phyloP scores from a whole-genome alignment of 1,140 invertebrate genomes.

The Neuroterus valhalla region DNA sequence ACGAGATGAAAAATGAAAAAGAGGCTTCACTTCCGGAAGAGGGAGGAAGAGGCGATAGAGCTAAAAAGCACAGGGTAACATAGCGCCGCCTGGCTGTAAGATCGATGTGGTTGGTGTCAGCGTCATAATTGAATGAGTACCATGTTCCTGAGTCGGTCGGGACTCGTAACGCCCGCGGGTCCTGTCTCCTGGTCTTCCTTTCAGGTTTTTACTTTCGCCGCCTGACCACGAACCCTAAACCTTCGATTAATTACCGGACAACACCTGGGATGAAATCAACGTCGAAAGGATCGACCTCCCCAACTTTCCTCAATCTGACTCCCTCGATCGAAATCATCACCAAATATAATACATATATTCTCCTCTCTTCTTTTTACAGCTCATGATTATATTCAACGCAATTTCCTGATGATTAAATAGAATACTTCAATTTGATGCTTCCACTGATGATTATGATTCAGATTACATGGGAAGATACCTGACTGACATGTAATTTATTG shows the following conservation, averaged over 20 bases:
- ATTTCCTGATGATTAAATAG: too few relatives aligned
- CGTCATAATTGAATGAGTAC: slow-evolving; percentile 73
- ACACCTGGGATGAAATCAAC: slow-evolving; percentile 60
- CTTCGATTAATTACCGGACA: slow-evolving; percentile 70
- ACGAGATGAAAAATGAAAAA: not conserved
- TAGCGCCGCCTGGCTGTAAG: slow-evolving; percentile 47
- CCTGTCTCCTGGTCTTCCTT: slow-evolving; percentile 61
- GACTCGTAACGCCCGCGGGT: slow-evolving; percentile 55
- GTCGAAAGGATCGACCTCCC: slow-evolving; percentile 24
- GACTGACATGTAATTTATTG: too few relatives aligned
- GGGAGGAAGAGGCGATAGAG: not conserved
- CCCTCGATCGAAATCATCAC: not conserved
- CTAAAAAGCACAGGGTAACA: not conserved
- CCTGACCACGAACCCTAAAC: slow-evolving; percentile 59
- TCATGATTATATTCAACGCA: too few relatives aligned
- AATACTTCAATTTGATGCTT: too few relatives aligned
- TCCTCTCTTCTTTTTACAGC: too few relatives aligned
- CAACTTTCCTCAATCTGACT: not conserved
- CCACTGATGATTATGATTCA: too few relatives aligned
- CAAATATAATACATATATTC: too few relatives aligned
- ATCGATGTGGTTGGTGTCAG: slow-evolving; percentile 70
- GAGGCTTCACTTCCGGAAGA: slow-evolving; percentile 9
- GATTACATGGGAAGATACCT: too few relatives aligned
- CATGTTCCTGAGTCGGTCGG: slow-evolving; percentile 62
- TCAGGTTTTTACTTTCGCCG: slow-evolving; percentile 65